Percentiles rank a stretch among this genome's conserved stretches.
Evolutionary conservation across 2,888 invertebrate genomes (phyloP).

Genomic region (Sicus ferrugineus): DNA sequence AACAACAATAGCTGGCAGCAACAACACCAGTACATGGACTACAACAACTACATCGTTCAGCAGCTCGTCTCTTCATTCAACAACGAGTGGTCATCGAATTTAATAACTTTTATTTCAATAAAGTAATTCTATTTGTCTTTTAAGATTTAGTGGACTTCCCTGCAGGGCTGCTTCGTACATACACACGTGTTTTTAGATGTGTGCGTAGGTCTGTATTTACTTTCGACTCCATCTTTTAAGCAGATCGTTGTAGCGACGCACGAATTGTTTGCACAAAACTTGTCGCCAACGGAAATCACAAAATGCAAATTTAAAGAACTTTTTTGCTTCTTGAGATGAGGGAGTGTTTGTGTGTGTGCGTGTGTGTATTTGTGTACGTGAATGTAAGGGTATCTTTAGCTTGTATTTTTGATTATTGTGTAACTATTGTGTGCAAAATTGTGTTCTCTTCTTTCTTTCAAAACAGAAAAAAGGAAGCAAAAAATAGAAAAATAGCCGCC

Average conservation of each 20-base stretch:
- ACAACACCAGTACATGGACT: neutral
- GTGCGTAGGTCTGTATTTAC: neutral
- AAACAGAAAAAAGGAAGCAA: conserved; percentile 23
- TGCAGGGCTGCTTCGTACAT: too few species aligned
- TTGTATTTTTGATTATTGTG: conserved; percentile 12
- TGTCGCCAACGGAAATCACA: conserved; percentile 41
- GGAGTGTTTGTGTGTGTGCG: conserved; percentile 11
- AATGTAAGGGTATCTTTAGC: neutral
- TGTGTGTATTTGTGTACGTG: neutral
- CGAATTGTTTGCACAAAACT: conserved; percentile 28
- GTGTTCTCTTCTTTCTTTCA: conserved; percentile 10
- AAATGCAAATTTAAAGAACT: conserved; percentile 36
- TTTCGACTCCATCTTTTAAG: neutral
- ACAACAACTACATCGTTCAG: neutral
- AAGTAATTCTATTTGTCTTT: too few species aligned
- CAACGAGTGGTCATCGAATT: neutral
- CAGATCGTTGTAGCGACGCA: neutral
- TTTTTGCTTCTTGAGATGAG: conserved; percentile 28
- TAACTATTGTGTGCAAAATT: conserved; percentile 22
- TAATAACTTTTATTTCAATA: neutral
- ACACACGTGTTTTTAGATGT: neutral
- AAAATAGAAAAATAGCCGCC: conserved; percentile 29
- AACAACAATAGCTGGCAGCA: conserved; percentile 1
- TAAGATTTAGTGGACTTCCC: too few species aligned
- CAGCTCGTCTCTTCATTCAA: neutral